phyloP scores from a whole-genome alignment of 2,113 vertebrate species.

The Fregata magnificens region DNA sequence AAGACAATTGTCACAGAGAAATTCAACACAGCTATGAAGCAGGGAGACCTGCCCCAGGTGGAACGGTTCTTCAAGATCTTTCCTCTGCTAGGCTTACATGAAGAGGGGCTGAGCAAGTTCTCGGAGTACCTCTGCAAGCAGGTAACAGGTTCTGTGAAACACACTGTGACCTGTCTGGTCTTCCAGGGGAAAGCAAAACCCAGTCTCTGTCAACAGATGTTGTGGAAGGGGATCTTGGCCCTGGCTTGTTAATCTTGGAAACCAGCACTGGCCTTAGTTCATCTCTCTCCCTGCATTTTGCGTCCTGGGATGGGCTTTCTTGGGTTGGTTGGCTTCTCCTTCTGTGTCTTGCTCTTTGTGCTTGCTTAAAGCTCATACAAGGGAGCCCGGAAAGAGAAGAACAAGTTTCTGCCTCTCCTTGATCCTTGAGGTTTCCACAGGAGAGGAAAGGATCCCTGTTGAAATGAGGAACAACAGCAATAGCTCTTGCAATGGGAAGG shows the following conservation, averaged over 20 bases:
- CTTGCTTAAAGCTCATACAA: neutral
- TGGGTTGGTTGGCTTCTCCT: neutral
- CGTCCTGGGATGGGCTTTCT: neutral
- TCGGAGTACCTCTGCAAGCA: conserved; percentile 94
- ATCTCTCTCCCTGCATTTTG: neutral
- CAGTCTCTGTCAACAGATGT: neutral
- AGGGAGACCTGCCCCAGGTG: conserved; percentile 90
- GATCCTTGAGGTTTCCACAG: neutral
- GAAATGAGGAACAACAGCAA: neutral
- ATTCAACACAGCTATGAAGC: conserved; percentile 86
- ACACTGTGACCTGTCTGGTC: neutral
- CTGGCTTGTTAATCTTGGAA: neutral
- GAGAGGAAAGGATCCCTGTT: neutral
- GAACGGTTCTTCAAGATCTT: conserved; percentile 99
- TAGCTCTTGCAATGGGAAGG: neutral
- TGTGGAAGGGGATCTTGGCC: neutral
- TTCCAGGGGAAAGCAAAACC: neutral
- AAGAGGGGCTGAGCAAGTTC: conserved; percentile 94
- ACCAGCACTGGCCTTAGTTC: neutral
- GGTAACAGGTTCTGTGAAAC: conserved; percentile 68
- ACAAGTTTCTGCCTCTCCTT: neutral
- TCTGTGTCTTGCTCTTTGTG: neutral
- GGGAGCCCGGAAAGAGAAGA: neutral
- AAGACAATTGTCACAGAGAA: conserved; percentile 92
- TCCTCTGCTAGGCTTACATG: conserved; percentile 91